Evolutionary conservation across 2,797 vertebrate genomes (phyloP).

Genomic region (Parambassis ranga): DNA sequence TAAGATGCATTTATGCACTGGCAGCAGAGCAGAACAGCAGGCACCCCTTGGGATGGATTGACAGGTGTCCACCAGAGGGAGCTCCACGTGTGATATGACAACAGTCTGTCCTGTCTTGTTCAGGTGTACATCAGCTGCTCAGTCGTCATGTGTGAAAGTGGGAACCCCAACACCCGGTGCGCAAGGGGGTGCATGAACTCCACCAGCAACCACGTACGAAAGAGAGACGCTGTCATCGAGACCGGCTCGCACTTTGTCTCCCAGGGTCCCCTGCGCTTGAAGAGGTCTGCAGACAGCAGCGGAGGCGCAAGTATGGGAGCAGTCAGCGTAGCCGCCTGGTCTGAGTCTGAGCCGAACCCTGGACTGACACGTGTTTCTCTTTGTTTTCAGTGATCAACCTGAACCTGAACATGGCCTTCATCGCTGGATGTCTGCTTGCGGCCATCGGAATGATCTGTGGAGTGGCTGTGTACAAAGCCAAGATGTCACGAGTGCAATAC

Average conservation of each 20-base stretch:
- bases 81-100: not conserved
- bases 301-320: too few species aligned
- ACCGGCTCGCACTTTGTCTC: conserved; percentile 58
- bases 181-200: conserved; percentile 50
- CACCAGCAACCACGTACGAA: not conserved
- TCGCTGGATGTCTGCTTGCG: conserved; percentile 24
- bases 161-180: conserved; percentile 48
- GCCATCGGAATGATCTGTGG: too few species aligned
- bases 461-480: conserved; percentile 7
- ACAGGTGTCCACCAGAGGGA: too few species aligned
- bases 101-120: too few species aligned
- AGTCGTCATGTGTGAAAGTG: conserved; percentile 59
- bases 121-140: conserved; percentile 68
- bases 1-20: too few species aligned
- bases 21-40: too few species aligned
- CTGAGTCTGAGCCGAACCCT: not conserved
- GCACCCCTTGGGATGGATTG: too few species aligned
- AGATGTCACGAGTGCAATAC: conserved; percentile 16
- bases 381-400: too few species aligned
- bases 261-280: conserved; percentile 64
- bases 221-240: conserved; percentile 36
- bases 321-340: conserved; percentile 1
- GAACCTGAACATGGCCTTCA: conserved; percentile 9
- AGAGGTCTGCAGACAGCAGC: not conserved
- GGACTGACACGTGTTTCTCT: too few species aligned